Evolutionary conservation across 1,140 invertebrate species (phyloP), one percentile per base, ranked within the genome.

Genomic region (Paraescarpia echinospica): DNA sequence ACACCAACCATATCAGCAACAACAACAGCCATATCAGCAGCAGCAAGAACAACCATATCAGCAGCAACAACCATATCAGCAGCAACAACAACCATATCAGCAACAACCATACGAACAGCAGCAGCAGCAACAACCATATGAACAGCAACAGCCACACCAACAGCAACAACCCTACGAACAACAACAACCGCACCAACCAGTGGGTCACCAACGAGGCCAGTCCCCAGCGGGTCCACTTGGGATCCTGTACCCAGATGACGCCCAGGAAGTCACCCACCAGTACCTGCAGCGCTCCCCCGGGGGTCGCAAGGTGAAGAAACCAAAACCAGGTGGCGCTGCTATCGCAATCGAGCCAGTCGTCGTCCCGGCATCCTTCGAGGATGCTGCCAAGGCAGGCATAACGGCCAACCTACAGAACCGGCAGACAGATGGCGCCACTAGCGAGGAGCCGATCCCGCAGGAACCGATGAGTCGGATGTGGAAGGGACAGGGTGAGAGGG

Each of bases 381-480:
- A 90, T 41, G 90, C 90, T 22, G 6, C 90, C 35, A 18, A n/a
- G 33, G 90, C 2, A 2, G 27, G 34, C n/a, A 90, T 90, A 34
- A 90, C 90, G 14, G 35, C 34, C 90, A 90, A 90, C 2, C 90
- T 90, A 31, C 34, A 90, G n/a, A 90, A 90, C n/a, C 90, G 34
- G 34, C 90, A 31, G 4, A 90, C 90, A 90, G 35, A 41, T 6
- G 27, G n/a, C n/a, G 34, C 35, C 35, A 41, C 34, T n/a, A 77
- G 59, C 22, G 59, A 77, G 59, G 59, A 77, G 59, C 59, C 90
- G 18, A 34, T 90, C 18, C 90, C 90, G 35, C 91, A 48, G n/a
- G 91, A 92, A 27, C 48, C 92, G 88, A 33, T 77, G 34, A 92
- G 92, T 34, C 33, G 88, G 34, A 59, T 92, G 92, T 92, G 92